Base-by-base conservation (phyloP, 2,888 invertebrate species). In the Linnaemya vulpina region DNA sequence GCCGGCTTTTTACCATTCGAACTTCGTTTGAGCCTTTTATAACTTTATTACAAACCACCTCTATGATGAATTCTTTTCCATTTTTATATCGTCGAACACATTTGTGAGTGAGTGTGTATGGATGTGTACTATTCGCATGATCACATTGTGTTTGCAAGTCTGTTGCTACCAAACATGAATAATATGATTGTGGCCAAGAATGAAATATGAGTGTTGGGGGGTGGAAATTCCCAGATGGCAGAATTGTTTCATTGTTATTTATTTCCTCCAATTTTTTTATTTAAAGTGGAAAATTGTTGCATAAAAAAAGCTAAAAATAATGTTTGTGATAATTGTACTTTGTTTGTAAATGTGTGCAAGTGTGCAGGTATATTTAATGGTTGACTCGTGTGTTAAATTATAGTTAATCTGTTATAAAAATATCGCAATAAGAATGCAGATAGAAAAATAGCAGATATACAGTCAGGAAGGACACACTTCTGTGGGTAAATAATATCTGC, bases 161-260 rank as follows among this genome's bases (percentile, higher is more conserved):
- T 65, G 49, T 17, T 25, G 7, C 22, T 30, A 7, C 20, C 35
- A 38, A 77, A 68, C 20, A 49, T 60, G 58, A 80, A 73, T 67
- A 49, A 38, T 67, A 58, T 51, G 8, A 58, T 49, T 80, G 58
- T 65, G 55, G 65, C 46, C 55, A 73, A 67, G 17, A 67, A 80
- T 73, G 58, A 80, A 73, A 67, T 73, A 73, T 58, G 58, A 67
- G 58, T 58, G 22, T 67, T 55, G 46, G 58, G 22, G 10, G 2
- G 9, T n/a, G 51, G 35, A n/a, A 49, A 51, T 60, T 77, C 49
- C 58, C 77, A 77, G 38, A 22, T 49, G 67, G 38, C 10, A 60
- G 38, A 58, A 49, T 65, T 75, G 11, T 20, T 53, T 53, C 62
- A 62, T 13, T 62, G 40, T 62, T 40, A 22, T 62, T 40, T 62